Evolutionary conservation across 2,113 vertebrate species (phyloP).

Genomic region (Tonatia bakeri): DNA sequence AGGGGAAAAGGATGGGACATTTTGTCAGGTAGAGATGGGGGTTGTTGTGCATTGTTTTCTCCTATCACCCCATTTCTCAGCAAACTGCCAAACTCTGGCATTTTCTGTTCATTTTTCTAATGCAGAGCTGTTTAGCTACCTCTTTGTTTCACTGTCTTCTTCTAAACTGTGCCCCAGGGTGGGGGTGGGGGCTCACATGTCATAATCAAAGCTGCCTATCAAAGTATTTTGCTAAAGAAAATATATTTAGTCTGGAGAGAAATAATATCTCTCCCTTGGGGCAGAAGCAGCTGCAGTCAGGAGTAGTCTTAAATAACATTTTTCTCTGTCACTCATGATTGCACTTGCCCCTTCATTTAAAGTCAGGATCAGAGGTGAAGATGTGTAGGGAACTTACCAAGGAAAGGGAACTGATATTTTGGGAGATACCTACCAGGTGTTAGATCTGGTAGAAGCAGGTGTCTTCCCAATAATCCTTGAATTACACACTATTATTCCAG

Average conservation of each 20-base stretch:
- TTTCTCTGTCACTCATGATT: neutral
- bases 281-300: slow-evolving; percentile 42
- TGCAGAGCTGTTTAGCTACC: neutral
- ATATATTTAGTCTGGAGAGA: slow-evolving; percentile 63
- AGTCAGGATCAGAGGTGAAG: neutral
- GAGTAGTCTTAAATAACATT: slow-evolving; percentile 37
- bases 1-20: neutral
- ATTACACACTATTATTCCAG: neutral
- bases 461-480: neutral
- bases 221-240: slow-evolving; percentile 60
- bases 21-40: neutral
- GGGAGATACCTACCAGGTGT: neutral
- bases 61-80: neutral
- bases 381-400: neutral
- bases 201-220: slow-evolving; percentile 64
- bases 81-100: neutral
- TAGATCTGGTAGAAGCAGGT: neutral
- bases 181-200: slow-evolving; percentile 37
- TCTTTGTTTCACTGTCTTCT: slow-evolving; percentile 40
- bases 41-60: neutral
- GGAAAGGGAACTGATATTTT: neutral
- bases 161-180: slow-evolving; percentile 39
- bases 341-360: slow-evolving; percentile 10
- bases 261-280: slow-evolving; percentile 47
- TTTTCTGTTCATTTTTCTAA: neutral